Base-by-base conservation (phyloP, 2,888 invertebrate genomes). In the Sicus ferrugineus region DNA sequence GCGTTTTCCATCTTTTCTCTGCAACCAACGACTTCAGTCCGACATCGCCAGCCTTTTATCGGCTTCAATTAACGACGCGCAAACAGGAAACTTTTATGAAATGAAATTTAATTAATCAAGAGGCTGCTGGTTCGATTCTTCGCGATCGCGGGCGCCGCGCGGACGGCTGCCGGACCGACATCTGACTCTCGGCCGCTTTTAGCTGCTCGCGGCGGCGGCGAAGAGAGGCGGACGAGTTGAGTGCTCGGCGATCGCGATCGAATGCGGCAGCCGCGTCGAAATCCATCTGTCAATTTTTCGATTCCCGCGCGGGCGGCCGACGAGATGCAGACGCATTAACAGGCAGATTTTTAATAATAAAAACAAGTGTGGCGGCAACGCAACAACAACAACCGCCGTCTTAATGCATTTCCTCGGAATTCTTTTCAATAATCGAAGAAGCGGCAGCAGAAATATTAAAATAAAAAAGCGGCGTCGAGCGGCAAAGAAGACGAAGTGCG, bases 111-210 rank as follows among this genome's bases (percentile, higher is more conserved):
- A 67, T 67, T 67, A 67, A 67, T 67, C 67, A 67, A 28, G 38
- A 42, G 28, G 14, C 26, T n/a, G n/a, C 19, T 46, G 46, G n/a
- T 11, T 46, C 19, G n/a, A 14, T 46, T 16, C 9, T 46, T 9
- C n/a, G 9, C 19, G 6, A n/a, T 46, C n/a, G n/a, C n/a, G n/a
- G n/a, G n/a, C n/a, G n/a, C n/a, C n/a, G n/a, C n/a, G n/a, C n/a
- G n/a, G n/a, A 23, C n/a, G 48, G 14, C 28, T 63, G 48, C 16
- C 26, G n/a, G 28, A 30, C 59, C 59, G 19, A 28, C 58, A 73
- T 73, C 74, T 76, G 75, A 75, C 76, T 75, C 73, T 76, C 75
- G 75, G 75, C 75, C 75, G 59, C 73, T 73, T 75, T 75, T 75
- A 76, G 73, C 75, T 75, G 74, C 73, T 75, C 75, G 74, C 70